Base-by-base conservation (phyloP, 1,140 invertebrate species). In the Liolophura sinensis region DNA sequence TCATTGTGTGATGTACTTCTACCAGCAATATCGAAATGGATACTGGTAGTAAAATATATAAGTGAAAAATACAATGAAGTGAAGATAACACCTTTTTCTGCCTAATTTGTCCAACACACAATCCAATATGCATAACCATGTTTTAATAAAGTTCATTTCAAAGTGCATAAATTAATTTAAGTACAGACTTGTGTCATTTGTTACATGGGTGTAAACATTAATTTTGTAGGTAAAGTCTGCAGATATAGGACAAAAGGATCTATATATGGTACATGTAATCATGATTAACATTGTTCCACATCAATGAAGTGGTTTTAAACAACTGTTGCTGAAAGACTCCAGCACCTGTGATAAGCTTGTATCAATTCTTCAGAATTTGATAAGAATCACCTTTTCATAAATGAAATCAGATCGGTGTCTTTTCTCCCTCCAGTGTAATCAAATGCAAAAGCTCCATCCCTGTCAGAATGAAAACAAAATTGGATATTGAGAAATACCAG, bases 361-460 rank as follows among this genome's bases (percentile, higher is more conserved):
- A 20, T 12, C 51, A 54, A 20, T 14, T 22, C 7, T 24, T 1
- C 15, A n/a, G 3, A 7, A 61, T 61, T 61, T n/a, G 4, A 47
- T 6, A 62, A 25, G 40, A 67, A 77, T 76, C 68, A 82, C 80
- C 80, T 77, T 66, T 82, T 82, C 79, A 89, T 85, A 74, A 88
- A 89, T 7, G 66, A 63, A 58, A 87, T 82, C 49, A 90, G 72
- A 67, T 88, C 88, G 6, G 85, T 78, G 68, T 70, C 76, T 64
- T 74, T 83, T 73, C 82, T 72, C 55, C 78, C 75, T 65, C 73
- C 68, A 22, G 79, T 72, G 73, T 87, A 88, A 58, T 87, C 85
- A 65, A 79, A 75, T 18, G 85, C 71, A 20, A 81, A 71, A 50
- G 78, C 67, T n/a, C 87, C 87, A 74, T 83, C 75, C 58, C 82